Conservation (phyloP, 1,140 invertebrate species). For the Pomacea maculata region DNA sequence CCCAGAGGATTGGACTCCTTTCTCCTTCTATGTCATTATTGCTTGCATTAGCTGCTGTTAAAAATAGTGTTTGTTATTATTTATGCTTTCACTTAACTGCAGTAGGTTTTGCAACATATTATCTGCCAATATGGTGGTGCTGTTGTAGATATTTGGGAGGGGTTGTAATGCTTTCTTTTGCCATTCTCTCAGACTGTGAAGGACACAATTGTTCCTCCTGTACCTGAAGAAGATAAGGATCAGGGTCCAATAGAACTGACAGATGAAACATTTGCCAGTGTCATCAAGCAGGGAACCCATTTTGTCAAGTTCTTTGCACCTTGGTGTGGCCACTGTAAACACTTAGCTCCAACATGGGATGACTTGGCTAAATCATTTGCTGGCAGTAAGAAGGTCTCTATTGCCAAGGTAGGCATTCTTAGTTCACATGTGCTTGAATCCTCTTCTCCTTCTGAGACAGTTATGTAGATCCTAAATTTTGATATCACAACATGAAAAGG, state of each 20-base stretch:
- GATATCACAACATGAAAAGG: too few species aligned
- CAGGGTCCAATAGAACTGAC: constrained; percentile 73
- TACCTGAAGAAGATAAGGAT: constrained; percentile 13
- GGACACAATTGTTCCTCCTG: not conserved
- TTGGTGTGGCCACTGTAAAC: constrained; percentile 84
- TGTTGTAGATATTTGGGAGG: not conserved
- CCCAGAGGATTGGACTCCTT: too few species aligned
- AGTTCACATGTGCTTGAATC: too few species aligned
- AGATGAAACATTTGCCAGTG: constrained; percentile 76
- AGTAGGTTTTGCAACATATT: too few species aligned
- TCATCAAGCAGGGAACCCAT: constrained; percentile 74
- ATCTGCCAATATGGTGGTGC: too few species aligned
- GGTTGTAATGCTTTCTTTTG: not conserved
- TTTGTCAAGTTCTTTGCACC: constrained; percentile 96
- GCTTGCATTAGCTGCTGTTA: too few species aligned
- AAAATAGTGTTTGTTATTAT: too few species aligned
- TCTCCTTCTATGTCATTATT: too few species aligned
- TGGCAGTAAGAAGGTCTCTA: constrained; percentile 75
- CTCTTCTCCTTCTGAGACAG: too few species aligned
- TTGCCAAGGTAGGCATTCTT: constrained; percentile 38
- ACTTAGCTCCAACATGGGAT: constrained; percentile 92
- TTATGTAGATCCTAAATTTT: too few species aligned
- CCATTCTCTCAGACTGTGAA: not conserved
- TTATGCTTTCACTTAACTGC: too few species aligned
- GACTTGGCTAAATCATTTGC: constrained; percentile 91